Base-by-base conservation (phyloP, 1,140 invertebrate species). In the Trichonephila inaurata region DNA sequence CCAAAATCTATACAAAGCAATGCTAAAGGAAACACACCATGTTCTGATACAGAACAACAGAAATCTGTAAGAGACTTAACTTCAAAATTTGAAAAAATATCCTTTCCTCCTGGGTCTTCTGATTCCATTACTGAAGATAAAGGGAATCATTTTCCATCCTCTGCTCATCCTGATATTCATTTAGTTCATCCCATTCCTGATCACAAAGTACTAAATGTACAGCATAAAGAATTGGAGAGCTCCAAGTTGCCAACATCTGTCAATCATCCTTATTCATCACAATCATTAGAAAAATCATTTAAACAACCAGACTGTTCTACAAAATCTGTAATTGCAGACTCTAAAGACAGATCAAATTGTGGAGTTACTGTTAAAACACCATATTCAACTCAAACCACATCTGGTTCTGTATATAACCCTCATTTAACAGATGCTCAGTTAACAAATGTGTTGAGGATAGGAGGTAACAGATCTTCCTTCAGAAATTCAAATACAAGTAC, bases 1-100 rank as follows among this genome's bases (percentile, higher is more conserved):
- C 89, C 89, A 60, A 90, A 81, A 81, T 62, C n/a, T 24, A 5
- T 51, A 28, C 19, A 58, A 60, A 61, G 24, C 40, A 69, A 6
- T n/a, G 24, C 28, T 44, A 88, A 94, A 64, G 69, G 21, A 6
- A 83, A 72, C 18, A 18, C 86, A 40, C 3, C 8, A 33, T 72
- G 69, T 16, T 5, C 58, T 28, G 69, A 81, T 16, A 40, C 16
- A 62, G 91, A 92, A 60, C 69, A 94, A 64, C 88, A 24, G 51
- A 94, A 92, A 95, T 97, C 96, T 69, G 98, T 98, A 0, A 97
- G 97, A 96, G 98, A 98, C 95, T 97, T 98, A 95, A 97, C 98
- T 5, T 97, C 97, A 1, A 97, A 97, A 95, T 98, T 98, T 95
- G 98, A 98, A 96, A 97, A 97, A 95, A 97, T 96, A 83, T 62